Evolutionary conservation across 2,797 vertebrate genomes (phyloP).

Genomic region (Sphaeramia orbicularis): DNA sequence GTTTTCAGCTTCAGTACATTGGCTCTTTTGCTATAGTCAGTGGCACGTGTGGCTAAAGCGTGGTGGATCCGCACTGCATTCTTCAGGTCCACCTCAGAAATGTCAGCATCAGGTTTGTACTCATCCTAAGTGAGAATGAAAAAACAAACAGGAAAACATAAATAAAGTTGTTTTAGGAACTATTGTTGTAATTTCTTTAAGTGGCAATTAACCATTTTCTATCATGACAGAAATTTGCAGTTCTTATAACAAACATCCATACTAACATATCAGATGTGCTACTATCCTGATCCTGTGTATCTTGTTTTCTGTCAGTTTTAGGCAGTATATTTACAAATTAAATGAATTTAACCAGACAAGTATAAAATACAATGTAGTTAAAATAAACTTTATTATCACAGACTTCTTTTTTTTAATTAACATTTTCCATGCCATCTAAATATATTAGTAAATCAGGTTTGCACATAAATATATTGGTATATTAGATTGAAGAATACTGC

Average conservation of each 20-base stretch:
- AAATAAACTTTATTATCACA: too few species aligned
- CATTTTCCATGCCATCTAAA: too few species aligned
- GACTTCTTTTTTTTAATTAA: too few species aligned
- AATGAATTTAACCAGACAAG: too few species aligned
- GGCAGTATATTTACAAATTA: too few species aligned
- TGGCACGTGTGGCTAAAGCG: constrained; percentile 93
- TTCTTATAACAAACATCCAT: neutral
- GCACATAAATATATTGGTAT: too few species aligned
- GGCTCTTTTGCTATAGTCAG: constrained; percentile 96
- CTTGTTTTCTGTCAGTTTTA: too few species aligned
- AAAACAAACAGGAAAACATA: neutral
- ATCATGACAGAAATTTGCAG: neutral
- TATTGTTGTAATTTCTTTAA: neutral
- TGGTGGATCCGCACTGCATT: constrained; percentile 96
- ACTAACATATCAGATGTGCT: neutral
- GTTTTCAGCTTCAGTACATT: constrained; percentile 97
- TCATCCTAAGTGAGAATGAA: constrained; percentile 86
- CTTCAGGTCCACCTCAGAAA: constrained; percentile 96
- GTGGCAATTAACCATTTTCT: neutral
- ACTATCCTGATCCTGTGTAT: too few species aligned
- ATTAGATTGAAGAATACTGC: too few species aligned
- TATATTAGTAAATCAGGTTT: neutral
- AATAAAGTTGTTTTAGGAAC: neutral
- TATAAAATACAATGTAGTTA: too few species aligned
- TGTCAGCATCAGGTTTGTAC: constrained; percentile 95